These are phyloP conservation scores for Chrosomus eos DNA, from an alignment of 2,797 vertebrate genomes.

Conservation along the genomic window DNA sequence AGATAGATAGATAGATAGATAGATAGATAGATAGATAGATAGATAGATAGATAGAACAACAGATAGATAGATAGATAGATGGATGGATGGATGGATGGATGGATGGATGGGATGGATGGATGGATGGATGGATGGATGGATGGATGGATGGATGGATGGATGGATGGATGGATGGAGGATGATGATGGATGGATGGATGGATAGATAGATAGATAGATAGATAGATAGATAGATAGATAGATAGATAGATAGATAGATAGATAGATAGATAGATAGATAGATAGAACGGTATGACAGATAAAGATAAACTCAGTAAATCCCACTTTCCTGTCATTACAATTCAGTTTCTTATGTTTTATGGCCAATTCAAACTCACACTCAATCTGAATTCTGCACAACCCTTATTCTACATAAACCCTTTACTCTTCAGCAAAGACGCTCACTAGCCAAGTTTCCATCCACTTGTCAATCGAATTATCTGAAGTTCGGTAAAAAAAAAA, in stretches of 20 bases:
- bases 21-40: too few relatives aligned
- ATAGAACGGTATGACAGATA: too few relatives aligned
- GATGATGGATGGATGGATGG: too few relatives aligned
- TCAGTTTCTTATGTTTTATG: background rate
- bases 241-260: too few relatives aligned
- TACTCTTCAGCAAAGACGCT: constrained; percentile 18
- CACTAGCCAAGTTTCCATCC: background rate
- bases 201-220: background rate
- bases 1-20: background rate
- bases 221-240: background rate
- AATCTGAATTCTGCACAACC: background rate
- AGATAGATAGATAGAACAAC: background rate
- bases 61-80: too few relatives aligned
- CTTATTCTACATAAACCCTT: background rate
- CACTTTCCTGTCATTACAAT: background rate
- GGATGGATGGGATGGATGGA: too few relatives aligned
- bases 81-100: too few relatives aligned
- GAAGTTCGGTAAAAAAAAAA: too few relatives aligned
- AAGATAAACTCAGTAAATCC: background rate
- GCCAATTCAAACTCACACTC: background rate
- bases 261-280: background rate
- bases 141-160: rapidly evolving
- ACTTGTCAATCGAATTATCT: too few relatives aligned
- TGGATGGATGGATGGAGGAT: too few relatives aligned
- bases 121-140: rapidly evolving